Evolutionary conservation across 2,888 invertebrate genomes (phyloP), one percentile per base, ranked within the genome.

Genomic region (Lepidochrysops patricia): DNA sequence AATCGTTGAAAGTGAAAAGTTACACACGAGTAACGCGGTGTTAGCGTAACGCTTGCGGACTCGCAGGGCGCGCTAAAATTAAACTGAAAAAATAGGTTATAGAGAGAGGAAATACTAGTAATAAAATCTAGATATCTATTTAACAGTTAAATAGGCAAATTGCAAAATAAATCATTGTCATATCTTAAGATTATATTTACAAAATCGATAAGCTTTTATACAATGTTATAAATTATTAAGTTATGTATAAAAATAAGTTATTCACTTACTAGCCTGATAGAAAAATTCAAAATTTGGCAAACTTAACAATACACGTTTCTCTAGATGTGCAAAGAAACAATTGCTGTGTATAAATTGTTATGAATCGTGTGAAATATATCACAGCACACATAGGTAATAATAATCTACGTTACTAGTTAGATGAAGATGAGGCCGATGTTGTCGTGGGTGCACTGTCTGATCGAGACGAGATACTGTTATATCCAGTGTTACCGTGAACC

Each of bases 391-490:
- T 7, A 25, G 1, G 25, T 25, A 9, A 12, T 1, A n/a, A n/a
- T 25, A n/a, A 4, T 13, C 37, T 37, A 13, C n/a, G 2, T 13
- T 4, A 6, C 26, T 50, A 25, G 5, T 26, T 26, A 26, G 1
- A 12, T 50, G 26, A 25, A 7, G 63, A 63, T 49, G 66, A 60
- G 60, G 67, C 66, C 34, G 69, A 60, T 48, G 67, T 57, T 3
- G 73, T 71, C 34, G 74, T 68, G 2, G 64, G 58, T 26, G 68
- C 64, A 27, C 62, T 64, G 60, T 85, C 88, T 15, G 87, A 81
- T 12, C 83, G 74, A 19, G 82, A 80, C 61, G 77, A 75, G 68
- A 84, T 80, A 9, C 81, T 80, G 37, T 72, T 72, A 66, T 77
- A 82, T 1, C 77, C 80, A 19, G 78, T 73, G 61, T 79, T 79